Conservation (phyloP, 2,888 invertebrate genomes). For the Meta bourneti region DNA sequence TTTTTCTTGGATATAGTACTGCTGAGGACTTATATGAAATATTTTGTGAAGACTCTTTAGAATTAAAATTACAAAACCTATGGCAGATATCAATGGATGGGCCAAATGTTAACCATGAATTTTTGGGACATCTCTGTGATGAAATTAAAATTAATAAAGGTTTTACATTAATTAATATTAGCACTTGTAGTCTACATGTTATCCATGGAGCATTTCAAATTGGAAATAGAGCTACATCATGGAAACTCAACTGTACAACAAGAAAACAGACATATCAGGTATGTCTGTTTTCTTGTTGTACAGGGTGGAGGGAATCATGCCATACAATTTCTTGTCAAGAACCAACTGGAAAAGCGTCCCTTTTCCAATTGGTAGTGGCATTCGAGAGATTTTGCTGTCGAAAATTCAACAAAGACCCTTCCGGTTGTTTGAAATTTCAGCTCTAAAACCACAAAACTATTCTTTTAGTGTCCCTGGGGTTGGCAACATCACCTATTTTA, state of each 20-base stretch:
- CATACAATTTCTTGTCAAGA: too few relatives aligned
- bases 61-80: background rate
- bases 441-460: too few relatives aligned
- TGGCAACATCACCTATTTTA: too few relatives aligned
- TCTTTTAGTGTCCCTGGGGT: too few relatives aligned
- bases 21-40: background rate
- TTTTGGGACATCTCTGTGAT: background rate
- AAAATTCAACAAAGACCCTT: too few relatives aligned
- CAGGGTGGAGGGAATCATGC: too few relatives aligned
- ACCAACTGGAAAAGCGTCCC: too few relatives aligned
- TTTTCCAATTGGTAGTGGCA: too few relatives aligned
- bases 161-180: background rate
- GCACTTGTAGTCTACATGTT: conserved; percentile 34
- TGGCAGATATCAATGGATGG: conserved; percentile 39
- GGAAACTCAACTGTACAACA: background rate
- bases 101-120: conserved; percentile 14
- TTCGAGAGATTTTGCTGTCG: too few relatives aligned
- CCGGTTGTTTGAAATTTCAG: too few relatives aligned
- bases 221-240: background rate
- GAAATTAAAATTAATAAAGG: background rate
- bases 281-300: background rate
- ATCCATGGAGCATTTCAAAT: conserved; percentile 17
- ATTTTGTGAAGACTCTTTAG: background rate
- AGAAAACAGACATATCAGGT: too few relatives aligned
- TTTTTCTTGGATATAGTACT: conserved; percentile 21